Evolutionary conservation across 2,888 invertebrate genomes (phyloP).

Genomic region (Blomia tropicalis): DNA sequence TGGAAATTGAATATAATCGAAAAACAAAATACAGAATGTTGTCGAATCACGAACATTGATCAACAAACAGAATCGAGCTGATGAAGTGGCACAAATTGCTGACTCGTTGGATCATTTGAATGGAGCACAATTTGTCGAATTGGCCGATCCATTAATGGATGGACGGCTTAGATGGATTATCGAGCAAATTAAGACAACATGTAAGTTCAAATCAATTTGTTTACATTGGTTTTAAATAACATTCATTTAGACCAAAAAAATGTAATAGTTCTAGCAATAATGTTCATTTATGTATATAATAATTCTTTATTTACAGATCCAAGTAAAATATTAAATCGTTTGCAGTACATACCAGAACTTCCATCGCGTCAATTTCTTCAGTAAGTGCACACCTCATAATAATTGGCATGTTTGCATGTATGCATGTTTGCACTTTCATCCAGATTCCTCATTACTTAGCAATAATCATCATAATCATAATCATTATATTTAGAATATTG

Average conservation of each 20-base stretch:
- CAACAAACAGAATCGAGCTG: no score
- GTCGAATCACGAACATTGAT: no score
- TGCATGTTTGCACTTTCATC: no score
- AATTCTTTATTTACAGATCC: background rate
- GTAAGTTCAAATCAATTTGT: background rate
- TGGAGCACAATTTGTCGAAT: slow-evolving; percentile 26
- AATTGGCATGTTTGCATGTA: background rate
- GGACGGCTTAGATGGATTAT: slow-evolving; percentile 25
- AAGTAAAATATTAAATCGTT: background rate
- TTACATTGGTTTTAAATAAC: background rate
- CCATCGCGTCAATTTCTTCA: background rate
- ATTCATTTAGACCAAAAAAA: no score
- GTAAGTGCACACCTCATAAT: background rate
- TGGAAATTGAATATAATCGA: no score
- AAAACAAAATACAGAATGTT: no score
- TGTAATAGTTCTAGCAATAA: background rate
- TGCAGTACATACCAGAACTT: background rate
- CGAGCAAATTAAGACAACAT: slow-evolving; percentile 1
- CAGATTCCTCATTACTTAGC: no score
- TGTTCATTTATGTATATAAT: background rate
- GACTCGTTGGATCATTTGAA: slow-evolving; percentile 32
- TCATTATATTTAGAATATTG: slow-evolving; percentile 1
- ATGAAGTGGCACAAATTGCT: no score
- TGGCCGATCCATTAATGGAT: slow-evolving; percentile 24
- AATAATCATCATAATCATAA: no score